Percentiles rank a stretch among this genome's conserved stretches.
Conservation (phyloP, 2,888 invertebrate genomes). For the Perdita meconis region DNA sequence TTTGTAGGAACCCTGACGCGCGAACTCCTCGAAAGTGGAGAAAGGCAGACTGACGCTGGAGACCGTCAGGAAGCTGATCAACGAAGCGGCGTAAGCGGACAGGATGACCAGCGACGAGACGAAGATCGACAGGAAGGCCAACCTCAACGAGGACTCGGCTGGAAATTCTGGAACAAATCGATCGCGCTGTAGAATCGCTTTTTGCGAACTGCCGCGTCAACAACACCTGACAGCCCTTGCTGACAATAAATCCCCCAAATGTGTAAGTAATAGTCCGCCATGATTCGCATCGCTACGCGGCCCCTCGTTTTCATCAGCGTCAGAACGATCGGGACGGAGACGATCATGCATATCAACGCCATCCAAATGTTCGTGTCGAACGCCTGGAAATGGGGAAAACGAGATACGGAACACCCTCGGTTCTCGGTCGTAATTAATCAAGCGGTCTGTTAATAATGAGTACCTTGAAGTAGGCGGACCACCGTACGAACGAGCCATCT, state of each 20-base stretch:
- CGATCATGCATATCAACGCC: constrained; percentile 49
- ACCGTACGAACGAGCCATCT: constrained; percentile 61
- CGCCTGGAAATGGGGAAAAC: constrained; percentile 52
- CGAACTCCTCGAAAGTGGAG: constrained; percentile 72
- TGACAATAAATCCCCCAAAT: constrained; percentile 79
- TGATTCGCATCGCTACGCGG: constrained; percentile 23
- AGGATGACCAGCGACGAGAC: constrained; percentile 72
- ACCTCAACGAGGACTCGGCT: constrained; percentile 64
- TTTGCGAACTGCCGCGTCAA: too few relatives aligned
- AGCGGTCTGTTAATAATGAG: background rate
- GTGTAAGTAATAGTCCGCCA: constrained; percentile 67
- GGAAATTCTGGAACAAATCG: constrained; percentile 70
- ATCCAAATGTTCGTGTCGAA: constrained; percentile 61
- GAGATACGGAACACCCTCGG: background rate
- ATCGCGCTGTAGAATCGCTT: background rate
- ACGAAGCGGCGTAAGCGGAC: constrained; percentile 76
- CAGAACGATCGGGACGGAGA: constrained; percentile 60
- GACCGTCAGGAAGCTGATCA: constrained; percentile 74
- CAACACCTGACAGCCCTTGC: constrained; percentile 73
- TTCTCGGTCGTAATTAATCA: background rate
- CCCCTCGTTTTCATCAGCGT: constrained; percentile 61
- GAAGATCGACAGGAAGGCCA: constrained; percentile 76
- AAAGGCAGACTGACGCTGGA: constrained; percentile 71
- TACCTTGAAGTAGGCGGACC: constrained; percentile 77
- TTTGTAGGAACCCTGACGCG: constrained; percentile 71